Evolutionary conservation across 1,140 invertebrate species (phyloP), one percentile per base, ranked within the genome.

Genomic region (Cydia strobilella): DNA sequence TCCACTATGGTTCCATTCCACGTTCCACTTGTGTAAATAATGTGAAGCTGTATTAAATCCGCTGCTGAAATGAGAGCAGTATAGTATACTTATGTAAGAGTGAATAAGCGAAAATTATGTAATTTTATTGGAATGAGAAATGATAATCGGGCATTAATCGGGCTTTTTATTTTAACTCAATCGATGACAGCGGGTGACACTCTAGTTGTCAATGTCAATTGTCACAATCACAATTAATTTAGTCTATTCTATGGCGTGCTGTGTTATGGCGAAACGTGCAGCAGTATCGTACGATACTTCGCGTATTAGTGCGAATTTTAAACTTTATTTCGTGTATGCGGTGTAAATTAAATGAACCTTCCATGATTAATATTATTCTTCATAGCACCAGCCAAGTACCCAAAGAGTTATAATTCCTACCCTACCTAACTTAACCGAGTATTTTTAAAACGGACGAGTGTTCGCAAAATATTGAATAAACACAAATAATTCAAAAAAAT

Each of bases 381-480:
- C 15, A 54, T 15, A 7, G n/a, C 51, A 54, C 5, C n/a, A 54
- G 15, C 48, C 15, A 3, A n/a, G 5, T n/a, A 51, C n/a, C 9
- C 15, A 54, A 5, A 18, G 5, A 54, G 15, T 18, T 54, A 7
- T 54, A 7, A 6, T 54, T 54, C 51, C 7, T 18, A 54, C n/a
- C n/a, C n/a, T n/a, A n/a, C n/a, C n/a, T 54, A 54, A 54, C 15
- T 54, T 18, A 1, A 31, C 63, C 25, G n/a, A 63, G 63, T 35
- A 31, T 39, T 39, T 31, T 66, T 31, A 66, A 63, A 66, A 13
- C 63, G 63, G 27, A 31, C 63, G 27, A 35, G 63, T 31, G 63
- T 66, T 66, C 27, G 63, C 63, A 15, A 66, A 66, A 66, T 66
- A 66, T 66, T 66, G 12, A 35, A 66, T 66, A 35, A 72, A 72